A percentile compares a stretch with the other conserved stretches of the same genome.
phyloP scores from a whole-genome alignment of 2,113 vertebrate species.

The Hippocampus abdominalis region DNA sequence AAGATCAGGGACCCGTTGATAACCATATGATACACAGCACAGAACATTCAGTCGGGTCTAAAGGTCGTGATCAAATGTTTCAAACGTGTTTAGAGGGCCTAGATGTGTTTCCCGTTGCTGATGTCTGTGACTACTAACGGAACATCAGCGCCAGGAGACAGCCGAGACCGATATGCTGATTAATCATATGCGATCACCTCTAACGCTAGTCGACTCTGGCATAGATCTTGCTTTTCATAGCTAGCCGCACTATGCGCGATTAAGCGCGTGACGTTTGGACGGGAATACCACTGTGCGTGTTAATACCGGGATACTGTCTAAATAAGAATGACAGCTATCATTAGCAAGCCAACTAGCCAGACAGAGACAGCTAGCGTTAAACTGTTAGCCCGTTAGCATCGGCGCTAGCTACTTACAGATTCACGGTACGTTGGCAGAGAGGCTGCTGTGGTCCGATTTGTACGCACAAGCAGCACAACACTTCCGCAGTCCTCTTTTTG shows the following conservation, averaged over 20 bases:
- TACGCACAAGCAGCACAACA: slow-evolving; percentile 49
- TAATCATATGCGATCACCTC: slow-evolving; percentile 41
- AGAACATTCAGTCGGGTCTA: background rate
- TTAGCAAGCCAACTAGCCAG: slow-evolving; percentile 26
- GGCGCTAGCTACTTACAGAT: slow-evolving; percentile 59
- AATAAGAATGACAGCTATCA: slow-evolving; percentile 20
- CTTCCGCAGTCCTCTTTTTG: slow-evolving; percentile 36
- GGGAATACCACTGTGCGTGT: background rate
- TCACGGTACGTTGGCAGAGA: slow-evolving; percentile 34
- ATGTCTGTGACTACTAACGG: slow-evolving; percentile 2
- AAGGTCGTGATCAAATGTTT: background rate
- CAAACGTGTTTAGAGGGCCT: background rate
- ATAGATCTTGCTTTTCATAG: background rate
- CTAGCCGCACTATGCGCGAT: too few species aligned
- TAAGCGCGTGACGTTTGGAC: too few species aligned
- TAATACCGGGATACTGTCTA: background rate
- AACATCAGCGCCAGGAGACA: slow-evolving; percentile 18
- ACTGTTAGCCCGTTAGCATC: slow-evolving; percentile 27
- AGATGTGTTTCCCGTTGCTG: background rate
- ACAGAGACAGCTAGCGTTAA: slow-evolving; percentile 32
- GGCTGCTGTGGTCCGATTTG: slow-evolving; percentile 33
- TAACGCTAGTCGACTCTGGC: slow-evolving; percentile 15
- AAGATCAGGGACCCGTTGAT: background rate
- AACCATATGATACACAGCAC: background rate
- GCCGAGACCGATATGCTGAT: slow-evolving; percentile 45